A percentile compares a stretch with the other conserved stretches of the same genome.
phyloP scores from a whole-genome alignment of 2,888 invertebrate species.

The Noctua janthe region DNA sequence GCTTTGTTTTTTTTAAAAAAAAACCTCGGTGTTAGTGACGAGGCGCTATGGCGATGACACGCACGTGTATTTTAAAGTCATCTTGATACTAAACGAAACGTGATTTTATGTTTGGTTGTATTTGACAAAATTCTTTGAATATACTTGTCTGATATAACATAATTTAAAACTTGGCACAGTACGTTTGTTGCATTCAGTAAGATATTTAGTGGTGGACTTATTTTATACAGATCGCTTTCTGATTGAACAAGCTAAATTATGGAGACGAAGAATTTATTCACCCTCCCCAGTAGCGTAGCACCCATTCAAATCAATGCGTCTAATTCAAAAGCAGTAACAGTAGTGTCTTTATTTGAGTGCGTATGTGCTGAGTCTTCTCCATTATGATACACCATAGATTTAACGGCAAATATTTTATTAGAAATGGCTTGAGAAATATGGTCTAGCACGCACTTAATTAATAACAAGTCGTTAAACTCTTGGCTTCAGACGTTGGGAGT shows the following conservation, averaged over 20 bases:
- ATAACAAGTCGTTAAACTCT: constrained; percentile 56
- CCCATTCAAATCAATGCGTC: constrained; percentile 18
- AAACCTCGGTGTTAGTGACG: constrained; percentile 70
- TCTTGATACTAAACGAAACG: constrained; percentile 22
- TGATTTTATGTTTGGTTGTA: constrained; percentile 45
- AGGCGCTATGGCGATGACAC: constrained; percentile 63
- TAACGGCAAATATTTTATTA: constrained; percentile 12
- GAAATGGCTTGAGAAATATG: constrained; percentile 12
- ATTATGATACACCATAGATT: constrained; percentile 18
- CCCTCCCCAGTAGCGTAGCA: background rate
- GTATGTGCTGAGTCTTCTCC: background rate
- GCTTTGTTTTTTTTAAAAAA: constrained; percentile 78
- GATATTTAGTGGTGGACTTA: constrained; percentile 21
- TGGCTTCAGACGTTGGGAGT: constrained; percentile 45
- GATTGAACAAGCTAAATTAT: constrained; percentile 29
- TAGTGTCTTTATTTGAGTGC: constrained; percentile 10
- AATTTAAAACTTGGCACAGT: constrained; percentile 54
- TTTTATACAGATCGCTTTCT: constrained; percentile 29
- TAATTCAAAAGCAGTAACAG: constrained; percentile 30
- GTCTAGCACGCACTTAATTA: constrained; percentile 41
- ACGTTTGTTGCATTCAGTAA: constrained; percentile 32
- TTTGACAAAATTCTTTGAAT: constrained; percentile 48
- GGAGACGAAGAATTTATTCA: constrained; percentile 31
- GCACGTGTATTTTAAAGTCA: constrained; percentile 47
- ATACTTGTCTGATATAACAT: constrained; percentile 35